phyloP scores from a whole-genome alignment of 2,113 vertebrate genomes.

The Hylia prasina region DNA sequence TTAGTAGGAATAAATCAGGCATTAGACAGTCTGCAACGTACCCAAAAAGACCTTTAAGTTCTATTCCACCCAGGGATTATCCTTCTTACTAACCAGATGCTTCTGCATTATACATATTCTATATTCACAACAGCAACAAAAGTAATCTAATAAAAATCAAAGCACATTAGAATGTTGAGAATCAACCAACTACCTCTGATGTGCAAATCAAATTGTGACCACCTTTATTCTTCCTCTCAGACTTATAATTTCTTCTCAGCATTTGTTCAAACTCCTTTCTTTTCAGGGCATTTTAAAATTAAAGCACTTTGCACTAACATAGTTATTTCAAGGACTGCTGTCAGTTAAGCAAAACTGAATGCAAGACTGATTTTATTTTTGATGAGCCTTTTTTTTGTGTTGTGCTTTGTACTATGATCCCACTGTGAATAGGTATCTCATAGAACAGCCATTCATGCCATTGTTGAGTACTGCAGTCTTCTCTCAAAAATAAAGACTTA shows the following conservation, averaged over 20 bases:
- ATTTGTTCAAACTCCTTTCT: not conserved
- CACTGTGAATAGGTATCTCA: not conserved
- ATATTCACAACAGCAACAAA: not conserved
- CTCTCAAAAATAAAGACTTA: not conserved
- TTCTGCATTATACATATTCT: not conserved
- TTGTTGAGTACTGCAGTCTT: not conserved
- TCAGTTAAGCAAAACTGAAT: not conserved
- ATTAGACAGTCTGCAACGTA: not conserved
- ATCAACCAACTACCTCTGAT: not conserved
- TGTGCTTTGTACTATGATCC: not conserved
- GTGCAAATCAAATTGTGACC: not conserved
- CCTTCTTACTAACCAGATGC: not conserved
- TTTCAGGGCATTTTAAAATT: not conserved
- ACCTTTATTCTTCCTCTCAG: not conserved
- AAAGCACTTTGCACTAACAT: not conserved
- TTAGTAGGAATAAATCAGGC: not conserved
- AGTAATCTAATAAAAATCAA: not conserved
- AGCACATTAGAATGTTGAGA: not conserved
- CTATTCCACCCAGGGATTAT: not conserved
- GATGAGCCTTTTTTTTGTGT: not conserved
- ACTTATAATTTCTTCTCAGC: not conserved
- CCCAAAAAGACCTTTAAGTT: not conserved
- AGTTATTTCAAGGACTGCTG: not conserved
- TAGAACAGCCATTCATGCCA: not conserved
- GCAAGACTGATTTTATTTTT: not conserved